These are phyloP conservation scores for Sander lucioperca DNA, from an alignment of 2,113 vertebrate species.

Conservation along the genomic window DNA sequence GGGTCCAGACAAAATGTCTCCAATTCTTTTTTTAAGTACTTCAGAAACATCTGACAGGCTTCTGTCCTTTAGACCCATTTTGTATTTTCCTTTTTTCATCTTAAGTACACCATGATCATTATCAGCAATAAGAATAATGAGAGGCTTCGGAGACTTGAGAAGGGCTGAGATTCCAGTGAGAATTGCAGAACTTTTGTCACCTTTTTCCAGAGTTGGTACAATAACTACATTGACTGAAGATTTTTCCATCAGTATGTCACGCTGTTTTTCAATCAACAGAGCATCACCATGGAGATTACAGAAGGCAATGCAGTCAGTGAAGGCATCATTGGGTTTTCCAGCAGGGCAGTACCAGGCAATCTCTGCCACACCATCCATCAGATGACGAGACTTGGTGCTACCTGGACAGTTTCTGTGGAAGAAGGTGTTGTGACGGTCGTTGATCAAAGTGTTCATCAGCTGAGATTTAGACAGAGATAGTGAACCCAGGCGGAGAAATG, in stretches of 20 bases:
- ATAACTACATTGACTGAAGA: conserved; percentile 78
- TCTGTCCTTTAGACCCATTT: conserved; percentile 70
- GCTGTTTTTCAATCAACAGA: conserved; percentile 62
- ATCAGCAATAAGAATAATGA: conserved; percentile 76
- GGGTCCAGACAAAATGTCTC: conserved; percentile 52
- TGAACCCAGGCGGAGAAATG: conserved; percentile 83
- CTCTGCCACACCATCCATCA: conserved; percentile 85
- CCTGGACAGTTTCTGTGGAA: conserved; percentile 81
- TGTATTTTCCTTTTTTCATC: conserved; percentile 43
- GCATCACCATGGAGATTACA: conserved; percentile 83
- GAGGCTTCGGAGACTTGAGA: conserved; percentile 54
- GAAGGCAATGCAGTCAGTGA: conserved; percentile 81
- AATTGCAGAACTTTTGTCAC: conserved; percentile 29
- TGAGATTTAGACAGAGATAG: conserved; percentile 84
- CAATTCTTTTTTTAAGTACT: conserved; percentile 66
- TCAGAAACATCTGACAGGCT: conserved; percentile 73
- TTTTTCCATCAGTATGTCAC: conserved; percentile 69
- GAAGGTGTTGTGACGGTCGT: conserved; percentile 72
- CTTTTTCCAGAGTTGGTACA: conserved; percentile 49
- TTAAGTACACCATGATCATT: not conserved
- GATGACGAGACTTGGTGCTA: conserved; percentile 70
- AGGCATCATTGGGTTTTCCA: conserved; percentile 75
- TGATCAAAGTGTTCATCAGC: conserved; percentile 83
- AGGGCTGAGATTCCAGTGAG: conserved; percentile 65
- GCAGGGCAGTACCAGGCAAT: conserved; percentile 86